Percentiles rank a stretch among this genome's conserved stretches.
Conservation (phyloP, 1,140 invertebrate genomes). For the Pogonognathellus flavescens region DNA sequence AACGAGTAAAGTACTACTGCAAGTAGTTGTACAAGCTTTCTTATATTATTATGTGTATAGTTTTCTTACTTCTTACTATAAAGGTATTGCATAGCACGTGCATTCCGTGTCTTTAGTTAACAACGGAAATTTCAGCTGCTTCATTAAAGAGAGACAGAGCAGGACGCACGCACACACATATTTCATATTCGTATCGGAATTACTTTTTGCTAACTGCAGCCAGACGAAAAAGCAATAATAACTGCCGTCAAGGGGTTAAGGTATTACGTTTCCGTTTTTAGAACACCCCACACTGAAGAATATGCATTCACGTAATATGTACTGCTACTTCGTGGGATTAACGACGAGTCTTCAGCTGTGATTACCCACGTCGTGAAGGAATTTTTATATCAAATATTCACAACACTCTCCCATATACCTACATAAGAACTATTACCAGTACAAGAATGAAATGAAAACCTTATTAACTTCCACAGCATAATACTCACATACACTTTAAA, state of each 20-base stretch:
- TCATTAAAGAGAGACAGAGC: slow-evolving; percentile 31
- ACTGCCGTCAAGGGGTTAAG: not conserved
- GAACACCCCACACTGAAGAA: not conserved
- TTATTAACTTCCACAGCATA: too few species aligned
- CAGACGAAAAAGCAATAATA: not conserved
- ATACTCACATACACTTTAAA: too few species aligned
- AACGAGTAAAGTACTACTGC: not conserved
- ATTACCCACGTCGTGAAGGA: not conserved
- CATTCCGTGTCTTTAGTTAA: too few species aligned
- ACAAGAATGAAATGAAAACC: not conserved
- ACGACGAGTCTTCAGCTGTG: not conserved
- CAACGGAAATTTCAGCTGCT: not conserved
- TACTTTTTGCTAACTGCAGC: not conserved
- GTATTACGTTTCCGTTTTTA: not conserved
- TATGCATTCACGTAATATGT: not conserved
- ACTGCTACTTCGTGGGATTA: not conserved
- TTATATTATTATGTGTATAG: too few species aligned
- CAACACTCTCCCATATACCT: not conserved
- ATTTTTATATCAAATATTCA: not conserved
- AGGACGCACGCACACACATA: slow-evolving; percentile 38
- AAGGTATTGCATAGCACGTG: too few species aligned
- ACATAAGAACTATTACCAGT: too few species aligned
- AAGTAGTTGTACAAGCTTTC: too few species aligned
- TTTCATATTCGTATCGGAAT: slow-evolving; percentile 5
- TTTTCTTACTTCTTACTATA: too few species aligned